Conservation (phyloP, 2,797 vertebrate species). For the Melanotaenia trifasciata region DNA sequence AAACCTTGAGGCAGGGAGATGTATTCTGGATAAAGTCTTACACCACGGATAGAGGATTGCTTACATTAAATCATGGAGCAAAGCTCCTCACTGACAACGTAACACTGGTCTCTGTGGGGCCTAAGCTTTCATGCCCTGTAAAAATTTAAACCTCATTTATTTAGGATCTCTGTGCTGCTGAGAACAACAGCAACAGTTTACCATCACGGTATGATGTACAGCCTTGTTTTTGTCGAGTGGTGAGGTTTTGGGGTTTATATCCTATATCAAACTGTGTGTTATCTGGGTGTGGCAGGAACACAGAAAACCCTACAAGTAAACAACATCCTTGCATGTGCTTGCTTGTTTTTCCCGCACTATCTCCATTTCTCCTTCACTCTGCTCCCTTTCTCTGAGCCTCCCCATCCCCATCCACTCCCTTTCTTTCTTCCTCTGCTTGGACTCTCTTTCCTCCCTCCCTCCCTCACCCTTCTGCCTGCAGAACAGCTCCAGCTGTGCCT, state of each 20-base stretch:
- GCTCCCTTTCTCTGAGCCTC: neutral
- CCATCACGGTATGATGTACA: conserved; percentile 24
- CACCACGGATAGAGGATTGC: neutral
- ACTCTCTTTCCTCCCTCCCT: neutral
- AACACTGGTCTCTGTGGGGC: conserved; percentile 8
- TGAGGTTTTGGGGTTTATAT: conserved; percentile 43
- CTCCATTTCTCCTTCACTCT: conserved; percentile 20
- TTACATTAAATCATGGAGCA: conserved; percentile 17
- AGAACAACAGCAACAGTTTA: conserved; percentile 24
- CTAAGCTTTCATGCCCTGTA: conserved; percentile 19
- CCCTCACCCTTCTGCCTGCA: conserved; percentile 34
- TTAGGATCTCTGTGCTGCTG: conserved; percentile 15
- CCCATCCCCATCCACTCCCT: conserved; percentile 28
- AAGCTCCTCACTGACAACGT: conserved; percentile 3
- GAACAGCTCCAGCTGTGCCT: conserved; percentile 64
- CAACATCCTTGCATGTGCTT: conserved; percentile 47
- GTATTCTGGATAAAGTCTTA: conserved; percentile 7
- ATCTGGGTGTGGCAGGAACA: conserved; percentile 74
- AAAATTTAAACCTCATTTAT: conserved; percentile 22
- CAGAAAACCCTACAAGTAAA: conserved; percentile 55
- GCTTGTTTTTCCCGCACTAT: conserved; percentile 43
- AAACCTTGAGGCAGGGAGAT: neutral
- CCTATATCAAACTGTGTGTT: conserved; percentile 53
- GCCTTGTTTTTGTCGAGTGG: conserved; percentile 41
- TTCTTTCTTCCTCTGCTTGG: conserved; percentile 14